Conservation (phyloP, 2,113 vertebrate genomes). For the Anas platyrhynchos region DNA sequence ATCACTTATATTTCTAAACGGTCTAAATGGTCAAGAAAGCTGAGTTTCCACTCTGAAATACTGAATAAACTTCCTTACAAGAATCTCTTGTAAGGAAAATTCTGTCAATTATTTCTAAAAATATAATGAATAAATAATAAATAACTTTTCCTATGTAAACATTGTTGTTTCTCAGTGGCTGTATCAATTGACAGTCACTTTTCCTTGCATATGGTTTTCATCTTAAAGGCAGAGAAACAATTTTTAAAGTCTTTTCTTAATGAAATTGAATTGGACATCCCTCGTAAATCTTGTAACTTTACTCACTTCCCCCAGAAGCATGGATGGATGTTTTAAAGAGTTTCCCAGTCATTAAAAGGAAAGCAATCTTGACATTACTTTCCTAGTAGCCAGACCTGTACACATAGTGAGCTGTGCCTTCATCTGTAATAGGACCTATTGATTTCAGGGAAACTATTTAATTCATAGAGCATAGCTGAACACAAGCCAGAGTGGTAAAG, state of each 20-base stretch:
- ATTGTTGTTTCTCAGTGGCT: slow-evolving; percentile 51
- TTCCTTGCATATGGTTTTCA: slow-evolving; percentile 74
- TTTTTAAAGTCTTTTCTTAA: slow-evolving; percentile 69
- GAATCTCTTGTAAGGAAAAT: background rate
- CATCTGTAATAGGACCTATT: slow-evolving; percentile 13
- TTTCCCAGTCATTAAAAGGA: slow-evolving; percentile 63
- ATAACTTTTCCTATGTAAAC: background rate
- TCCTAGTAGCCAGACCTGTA: background rate
- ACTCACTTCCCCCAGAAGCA: slow-evolving; percentile 69
- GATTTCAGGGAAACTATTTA: slow-evolving; percentile 33
- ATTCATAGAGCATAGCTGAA: background rate
- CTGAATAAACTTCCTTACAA: background rate
- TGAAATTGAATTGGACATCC: slow-evolving; percentile 74
- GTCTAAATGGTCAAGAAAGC: background rate
- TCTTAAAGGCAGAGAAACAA: slow-evolving; percentile 69
- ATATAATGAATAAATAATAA: background rate
- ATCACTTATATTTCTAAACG: background rate
- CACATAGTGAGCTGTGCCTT: background rate
- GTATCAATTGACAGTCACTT: slow-evolving; percentile 34
- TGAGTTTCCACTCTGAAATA: background rate
- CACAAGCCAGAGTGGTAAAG: background rate
- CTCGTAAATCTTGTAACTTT: slow-evolving; percentile 78
- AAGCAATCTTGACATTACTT: slow-evolving; percentile 52
- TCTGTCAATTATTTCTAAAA: background rate
- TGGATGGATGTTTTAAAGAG: slow-evolving; percentile 40